Evolutionary conservation across 2,113 vertebrate species (phyloP), one percentile per base, ranked within the genome.

Genomic region (Orientallactaga bullata): DNA sequence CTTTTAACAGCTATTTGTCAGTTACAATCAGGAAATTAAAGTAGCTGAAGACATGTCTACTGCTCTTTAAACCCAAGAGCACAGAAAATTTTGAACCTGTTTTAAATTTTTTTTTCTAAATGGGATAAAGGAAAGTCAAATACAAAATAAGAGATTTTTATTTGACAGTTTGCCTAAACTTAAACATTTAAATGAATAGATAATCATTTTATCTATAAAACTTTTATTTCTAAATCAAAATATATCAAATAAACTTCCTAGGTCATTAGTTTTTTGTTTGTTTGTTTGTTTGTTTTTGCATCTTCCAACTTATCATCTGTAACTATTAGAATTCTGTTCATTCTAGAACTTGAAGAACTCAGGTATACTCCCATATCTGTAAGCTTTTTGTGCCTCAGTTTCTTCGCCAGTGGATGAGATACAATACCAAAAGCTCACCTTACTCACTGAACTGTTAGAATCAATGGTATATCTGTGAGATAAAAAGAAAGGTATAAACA

Each of bases 1-100:
- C 61, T 80, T 95, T n/a, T 66, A 51, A 35, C 65, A 76, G 81
- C 80, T 76, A 89, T 89, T 93, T 93, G 51, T 93, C 80, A 71
- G 39, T 71, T 66, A 35, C 72, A 74, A 37, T 80, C 66, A 89
- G 55, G 72, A 86, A 86, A 78, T 65, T 66, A 66, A 86, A 93
- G 89, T 63, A 87, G 51, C 83, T 74, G 80, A 51, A 86, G 80
- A 89, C 85, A 51, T 30, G 35, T 79, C 78, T 37, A 74, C 80
- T 96, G 80, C 39, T 28, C 12, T 82, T 88, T 71, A 94, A 80
- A 83, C 42, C 42, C 74, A 18, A 91, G 51, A 72, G 85, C 26
- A 77, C 17, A 84, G 23, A 81, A 66, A 26, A 84, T 51, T 37
- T 76, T 66, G 30, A 93, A 80, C 80, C 80, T 80, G 8, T 73